A percentile compares a stretch with the other conserved stretches of the same genome.
phyloP scores from a whole-genome alignment of 2,888 invertebrate genomes.

The Standfussiana lucernea region DNA sequence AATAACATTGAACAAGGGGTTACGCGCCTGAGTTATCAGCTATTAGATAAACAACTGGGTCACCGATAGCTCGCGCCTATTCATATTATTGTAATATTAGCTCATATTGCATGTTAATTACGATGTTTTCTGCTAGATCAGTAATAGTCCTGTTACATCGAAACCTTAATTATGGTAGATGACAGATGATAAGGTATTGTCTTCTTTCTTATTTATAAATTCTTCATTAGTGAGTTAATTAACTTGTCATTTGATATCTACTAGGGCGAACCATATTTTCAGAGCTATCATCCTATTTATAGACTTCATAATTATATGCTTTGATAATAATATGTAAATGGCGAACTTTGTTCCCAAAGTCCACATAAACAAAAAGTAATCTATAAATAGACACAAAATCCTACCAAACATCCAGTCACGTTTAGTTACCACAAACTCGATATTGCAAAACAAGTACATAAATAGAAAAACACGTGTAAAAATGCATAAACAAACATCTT shows the following conservation, averaged over 20 bases:
- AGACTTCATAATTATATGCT: not conserved
- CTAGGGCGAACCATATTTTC: not conserved
- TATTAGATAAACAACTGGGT: conserved; percentile 70
- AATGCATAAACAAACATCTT: not conserved
- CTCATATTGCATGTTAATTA: conserved; percentile 10
- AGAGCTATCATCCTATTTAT: not conserved
- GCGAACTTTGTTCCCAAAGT: not conserved
- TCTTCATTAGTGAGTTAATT: not conserved
- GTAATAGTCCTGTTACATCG: not conserved
- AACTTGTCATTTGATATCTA: not conserved
- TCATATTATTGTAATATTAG: conserved; percentile 15
- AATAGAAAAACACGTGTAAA: not conserved
- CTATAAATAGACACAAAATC: not conserved
- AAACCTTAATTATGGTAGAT: not conserved
- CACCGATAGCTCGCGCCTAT: conserved; percentile 64
- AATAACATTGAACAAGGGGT: conserved; percentile 21
- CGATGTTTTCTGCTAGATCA: conserved; percentile 19
- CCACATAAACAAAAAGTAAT: not conserved
- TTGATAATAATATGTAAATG: not conserved
- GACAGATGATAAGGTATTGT: not conserved
- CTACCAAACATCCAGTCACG: not conserved
- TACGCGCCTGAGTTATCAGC: conserved; percentile 51
- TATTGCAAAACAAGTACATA: not conserved
- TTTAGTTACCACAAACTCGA: not conserved
- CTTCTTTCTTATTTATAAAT: not conserved